Evolutionary conservation across 2,797 vertebrate genomes (phyloP).

Genomic region (Enteromius anoplus): DNA sequence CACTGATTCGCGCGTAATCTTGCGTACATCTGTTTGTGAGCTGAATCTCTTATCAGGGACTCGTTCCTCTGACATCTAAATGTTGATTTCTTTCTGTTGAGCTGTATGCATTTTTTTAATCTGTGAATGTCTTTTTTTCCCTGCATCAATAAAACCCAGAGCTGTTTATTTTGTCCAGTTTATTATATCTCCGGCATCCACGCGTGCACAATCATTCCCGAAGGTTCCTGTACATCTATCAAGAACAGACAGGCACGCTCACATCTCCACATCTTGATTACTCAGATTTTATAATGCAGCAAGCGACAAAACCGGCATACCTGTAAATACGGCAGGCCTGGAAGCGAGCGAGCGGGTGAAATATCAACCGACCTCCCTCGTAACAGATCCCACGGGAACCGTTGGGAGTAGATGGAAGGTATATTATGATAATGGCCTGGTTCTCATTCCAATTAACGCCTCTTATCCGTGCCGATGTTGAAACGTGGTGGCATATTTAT

Average conservation of each 20-base stretch:
- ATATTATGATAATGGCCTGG: slow-evolving; percentile 53
- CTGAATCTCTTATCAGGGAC: slow-evolving; percentile 24
- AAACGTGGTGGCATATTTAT: slow-evolving; percentile 43
- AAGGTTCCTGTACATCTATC: slow-evolving; percentile 45
- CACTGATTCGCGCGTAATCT: slow-evolving; percentile 20
- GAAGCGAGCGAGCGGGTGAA: slow-evolving; percentile 7
- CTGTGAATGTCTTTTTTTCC: slow-evolving; percentile 7
- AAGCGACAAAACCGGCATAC: neutral
- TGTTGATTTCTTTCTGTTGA: slow-evolving; percentile 36
- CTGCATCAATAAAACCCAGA: slow-evolving; percentile 4
- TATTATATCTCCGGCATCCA: slow-evolving; percentile 44
- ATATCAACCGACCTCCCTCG: slow-evolving; percentile 12
- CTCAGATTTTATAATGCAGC: slow-evolving; percentile 11
- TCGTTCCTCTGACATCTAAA: neutral
- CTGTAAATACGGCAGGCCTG: slow-evolving; percentile 5
- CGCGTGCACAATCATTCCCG: slow-evolving; percentile 42
- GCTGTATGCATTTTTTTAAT: slow-evolving; percentile 13
- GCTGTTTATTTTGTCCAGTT: slow-evolving; percentile 48
- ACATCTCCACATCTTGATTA: slow-evolving; percentile 32
- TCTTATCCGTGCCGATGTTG: slow-evolving; percentile 35
- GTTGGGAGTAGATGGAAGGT: slow-evolving; percentile 30
- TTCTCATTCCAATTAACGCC: slow-evolving; percentile 52
- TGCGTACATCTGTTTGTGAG: slow-evolving; percentile 19
- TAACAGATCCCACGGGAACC: slow-evolving; percentile 33
- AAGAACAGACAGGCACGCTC: slow-evolving; percentile 15